phyloP scores from a whole-genome alignment of 2,113 vertebrate species.

The Blennius ocellaris region DNA sequence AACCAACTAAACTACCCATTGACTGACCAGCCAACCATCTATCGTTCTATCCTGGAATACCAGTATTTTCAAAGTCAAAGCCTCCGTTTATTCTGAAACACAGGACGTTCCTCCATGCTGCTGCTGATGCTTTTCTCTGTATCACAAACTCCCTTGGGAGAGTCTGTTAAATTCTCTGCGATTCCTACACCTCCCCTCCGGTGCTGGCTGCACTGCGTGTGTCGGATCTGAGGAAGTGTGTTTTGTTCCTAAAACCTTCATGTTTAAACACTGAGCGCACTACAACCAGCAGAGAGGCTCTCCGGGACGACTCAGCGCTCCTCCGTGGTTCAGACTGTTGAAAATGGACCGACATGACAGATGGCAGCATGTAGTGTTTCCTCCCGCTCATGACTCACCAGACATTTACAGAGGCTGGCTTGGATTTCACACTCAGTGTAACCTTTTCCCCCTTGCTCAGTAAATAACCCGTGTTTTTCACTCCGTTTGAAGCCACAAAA shows the following conservation, averaged over 20 bases:
- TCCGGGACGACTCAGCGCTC: not conserved
- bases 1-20: no score
- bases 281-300: not conserved
- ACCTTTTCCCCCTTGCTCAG: not conserved
- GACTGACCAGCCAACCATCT: no score
- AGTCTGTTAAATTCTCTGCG: no score
- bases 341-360: conserved; percentile 26
- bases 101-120: no score
- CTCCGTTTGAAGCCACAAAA: not conserved
- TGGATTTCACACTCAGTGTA: not conserved
- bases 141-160: no score
- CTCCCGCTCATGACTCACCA: conserved; percentile 6
- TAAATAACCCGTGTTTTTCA: not conserved
- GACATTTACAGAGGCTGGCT: conserved; percentile 20
- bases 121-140: no score
- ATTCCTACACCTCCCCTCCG: no score
- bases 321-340: conserved; percentile 7
- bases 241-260: conserved; percentile 12
- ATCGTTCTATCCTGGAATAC: no score
- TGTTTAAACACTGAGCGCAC: conserved; percentile 18
- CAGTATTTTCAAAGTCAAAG: no score
- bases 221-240: conserved; percentile 7
- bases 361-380: conserved; percentile 21
- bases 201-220: not conserved
- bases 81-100: no score